These are phyloP conservation scores for Callyntrura guangdongensis DNA, from an alignment of 2,888 invertebrate genomes.

Conservation along the genomic window DNA sequence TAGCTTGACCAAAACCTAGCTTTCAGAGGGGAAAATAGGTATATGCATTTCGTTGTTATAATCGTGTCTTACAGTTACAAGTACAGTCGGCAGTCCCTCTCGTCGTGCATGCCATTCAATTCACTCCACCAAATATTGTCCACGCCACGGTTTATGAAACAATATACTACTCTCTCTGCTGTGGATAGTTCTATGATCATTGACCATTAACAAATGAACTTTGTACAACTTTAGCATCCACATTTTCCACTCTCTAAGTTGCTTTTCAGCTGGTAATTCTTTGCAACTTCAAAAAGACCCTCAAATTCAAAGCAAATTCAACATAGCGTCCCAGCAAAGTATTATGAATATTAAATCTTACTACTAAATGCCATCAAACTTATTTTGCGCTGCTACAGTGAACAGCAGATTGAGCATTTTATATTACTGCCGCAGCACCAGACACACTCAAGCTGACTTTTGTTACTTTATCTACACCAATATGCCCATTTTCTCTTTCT, in stretches of 20 bases:
- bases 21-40: not conserved
- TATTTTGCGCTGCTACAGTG: no score
- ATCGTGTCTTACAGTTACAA: not conserved
- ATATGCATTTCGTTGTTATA: not conserved
- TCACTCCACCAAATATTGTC: not conserved
- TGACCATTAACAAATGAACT: conserved; percentile 29
- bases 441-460: conserved; percentile 3
- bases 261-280: no score
- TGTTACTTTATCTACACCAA: conserved; percentile 37
- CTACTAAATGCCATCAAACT: no score
- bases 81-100: not conserved
- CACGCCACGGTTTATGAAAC: not conserved
- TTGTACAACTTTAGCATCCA: not conserved
- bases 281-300: no score
- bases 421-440: not conserved
- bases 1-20: not conserved
- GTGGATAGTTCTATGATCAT: not conserved
- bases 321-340: not conserved
- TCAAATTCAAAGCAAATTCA: not conserved
- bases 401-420: not conserved
- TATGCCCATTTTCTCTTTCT: conserved; percentile 31
- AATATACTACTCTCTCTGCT: no score
- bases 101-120: not conserved
- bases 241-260: not conserved
- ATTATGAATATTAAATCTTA: not conserved